Conservation (phyloP, 2,888 invertebrate species). For the Scaptodrosophila latifasciaeformis region DNA sequence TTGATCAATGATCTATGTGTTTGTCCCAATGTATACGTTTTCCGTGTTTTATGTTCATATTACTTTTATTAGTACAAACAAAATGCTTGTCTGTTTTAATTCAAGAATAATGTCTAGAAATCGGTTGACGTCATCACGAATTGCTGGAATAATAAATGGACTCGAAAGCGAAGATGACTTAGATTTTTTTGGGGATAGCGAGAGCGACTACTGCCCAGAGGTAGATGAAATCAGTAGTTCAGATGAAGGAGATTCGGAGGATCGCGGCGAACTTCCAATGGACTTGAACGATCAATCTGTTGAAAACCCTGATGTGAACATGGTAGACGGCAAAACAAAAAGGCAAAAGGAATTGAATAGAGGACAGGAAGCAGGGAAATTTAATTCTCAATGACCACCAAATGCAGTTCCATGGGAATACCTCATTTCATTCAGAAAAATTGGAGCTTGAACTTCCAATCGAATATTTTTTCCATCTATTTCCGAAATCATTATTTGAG, state of each 20-base stretch:
- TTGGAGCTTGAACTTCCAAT: conserved; percentile 5
- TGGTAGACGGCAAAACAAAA: conserved; percentile 3
- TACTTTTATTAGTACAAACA: conserved; percentile 8
- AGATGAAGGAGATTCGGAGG: conserved; percentile 4
- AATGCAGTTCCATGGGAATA: conserved; percentile 3
- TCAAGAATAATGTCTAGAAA: conserved; percentile 4
- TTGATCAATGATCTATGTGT: conserved; percentile 3
- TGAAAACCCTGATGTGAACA: conserved; percentile 3
- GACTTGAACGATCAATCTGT: not conserved
- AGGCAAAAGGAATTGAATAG: not conserved
- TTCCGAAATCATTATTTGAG: conserved; percentile 6
- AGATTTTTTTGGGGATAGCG: conserved; percentile 6
- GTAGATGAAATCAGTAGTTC: conserved; percentile 4
- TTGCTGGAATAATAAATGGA: conserved; percentile 3
- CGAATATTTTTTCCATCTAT: conserved; percentile 3
- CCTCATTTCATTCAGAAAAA: conserved; percentile 1
- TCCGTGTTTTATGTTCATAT: conserved; percentile 7
- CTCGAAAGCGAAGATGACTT: conserved; percentile 7
- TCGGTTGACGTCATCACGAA: conserved; percentile 1
- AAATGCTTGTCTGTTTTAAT: conserved; percentile 2
- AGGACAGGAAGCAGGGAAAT: conserved; percentile 4
- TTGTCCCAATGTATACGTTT: conserved; percentile 5
- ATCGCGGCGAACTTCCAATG: conserved; percentile 1
- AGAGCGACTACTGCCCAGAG: conserved; percentile 7
- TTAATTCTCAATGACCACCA: conserved; percentile 4